phyloP scores from a whole-genome alignment of 2,888 invertebrate genomes.

The Drymonia ruficornis region DNA sequence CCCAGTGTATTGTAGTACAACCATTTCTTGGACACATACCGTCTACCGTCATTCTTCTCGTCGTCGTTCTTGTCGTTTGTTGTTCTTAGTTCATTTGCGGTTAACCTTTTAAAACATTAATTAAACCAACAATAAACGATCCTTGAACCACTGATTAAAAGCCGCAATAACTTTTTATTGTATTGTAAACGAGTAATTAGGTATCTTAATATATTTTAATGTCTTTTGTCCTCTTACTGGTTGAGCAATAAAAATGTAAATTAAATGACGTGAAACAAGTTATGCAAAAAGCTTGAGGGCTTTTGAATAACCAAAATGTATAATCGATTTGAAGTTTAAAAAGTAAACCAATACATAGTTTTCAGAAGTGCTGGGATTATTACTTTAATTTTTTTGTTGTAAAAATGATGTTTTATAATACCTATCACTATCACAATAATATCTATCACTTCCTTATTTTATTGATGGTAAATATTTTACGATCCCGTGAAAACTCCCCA shows the following conservation, averaged over 20 bases:
- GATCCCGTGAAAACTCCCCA: slow-evolving; percentile 21
- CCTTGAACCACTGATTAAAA: slow-evolving; percentile 4
- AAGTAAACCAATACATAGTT: not conserved
- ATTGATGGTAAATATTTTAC: not conserved
- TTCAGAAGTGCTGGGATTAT: not conserved
- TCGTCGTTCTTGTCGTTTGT: too few relatives aligned
- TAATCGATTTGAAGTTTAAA: not conserved
- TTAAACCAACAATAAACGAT: slow-evolving; percentile 1
- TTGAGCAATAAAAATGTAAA: not conserved
- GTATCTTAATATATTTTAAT: slow-evolving; percentile 4
- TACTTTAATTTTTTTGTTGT: too few relatives aligned
- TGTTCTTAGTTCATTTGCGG: too few relatives aligned
- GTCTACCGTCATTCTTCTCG: too few relatives aligned
- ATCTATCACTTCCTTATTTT: too few relatives aligned
- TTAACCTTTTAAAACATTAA: not conserved
- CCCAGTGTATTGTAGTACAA: too few relatives aligned
- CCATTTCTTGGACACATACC: too few relatives aligned
- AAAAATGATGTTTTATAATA: too few relatives aligned
- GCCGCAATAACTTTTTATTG: slow-evolving; percentile 6
- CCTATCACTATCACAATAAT: too few relatives aligned
- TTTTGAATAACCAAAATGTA: not conserved
- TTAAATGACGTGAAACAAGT: not conserved
- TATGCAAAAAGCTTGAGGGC: not conserved
- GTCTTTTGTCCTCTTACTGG: not conserved
- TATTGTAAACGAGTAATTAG: slow-evolving; percentile 1